phyloP scores from a whole-genome alignment of 2,797 vertebrate genomes.

The Pangasius macronema region DNA sequence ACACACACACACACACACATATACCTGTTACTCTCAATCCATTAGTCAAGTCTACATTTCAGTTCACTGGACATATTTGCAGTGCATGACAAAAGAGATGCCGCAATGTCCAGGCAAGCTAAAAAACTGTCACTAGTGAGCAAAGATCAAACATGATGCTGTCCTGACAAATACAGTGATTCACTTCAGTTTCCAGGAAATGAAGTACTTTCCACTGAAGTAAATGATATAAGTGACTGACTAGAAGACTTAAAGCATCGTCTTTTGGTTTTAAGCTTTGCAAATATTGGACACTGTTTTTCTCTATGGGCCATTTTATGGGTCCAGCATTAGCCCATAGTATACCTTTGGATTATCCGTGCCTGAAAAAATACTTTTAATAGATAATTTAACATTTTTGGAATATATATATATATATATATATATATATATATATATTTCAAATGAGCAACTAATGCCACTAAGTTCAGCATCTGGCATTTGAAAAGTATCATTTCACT shows the following conservation, averaged over 20 bases:
- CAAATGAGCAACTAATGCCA: background rate
- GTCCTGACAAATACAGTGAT: slow-evolving; percentile 48
- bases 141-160: slow-evolving; percentile 60
- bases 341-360: background rate
- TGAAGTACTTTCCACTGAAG: slow-evolving; percentile 34
- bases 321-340: background rate
- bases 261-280: slow-evolving; percentile 13
- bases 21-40: slow-evolving; percentile 69
- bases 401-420: background rate
- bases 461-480: background rate
- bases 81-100: slow-evolving; percentile 25
- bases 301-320: background rate
- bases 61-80: slow-evolving; percentile 65
- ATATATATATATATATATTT: background rate
- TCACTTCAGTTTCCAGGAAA: slow-evolving; percentile 35
- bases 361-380: background rate
- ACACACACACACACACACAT: slow-evolving; percentile 61
- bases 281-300: slow-evolving; percentile 5
- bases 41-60: slow-evolving; percentile 74
- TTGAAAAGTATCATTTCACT: background rate
- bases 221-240: slow-evolving; percentile 23
- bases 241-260: background rate
- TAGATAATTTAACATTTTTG: background rate
- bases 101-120: slow-evolving; percentile 44
- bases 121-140: slow-evolving; percentile 58